Conservation (phyloP, 2,797 vertebrate species). For the Onychomys torridus region DNA sequence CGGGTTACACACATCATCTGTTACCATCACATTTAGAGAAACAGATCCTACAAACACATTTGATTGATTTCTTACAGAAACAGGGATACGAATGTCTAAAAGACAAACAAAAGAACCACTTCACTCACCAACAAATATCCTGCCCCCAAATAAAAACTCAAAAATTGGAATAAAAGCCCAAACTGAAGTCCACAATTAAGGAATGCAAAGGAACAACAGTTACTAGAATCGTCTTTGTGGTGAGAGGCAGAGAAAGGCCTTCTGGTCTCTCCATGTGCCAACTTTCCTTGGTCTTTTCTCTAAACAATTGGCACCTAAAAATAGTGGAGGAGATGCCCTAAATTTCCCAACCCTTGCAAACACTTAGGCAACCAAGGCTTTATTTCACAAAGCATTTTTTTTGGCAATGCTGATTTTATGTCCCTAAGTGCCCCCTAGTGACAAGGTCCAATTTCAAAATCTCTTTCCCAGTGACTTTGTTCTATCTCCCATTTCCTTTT, state of each 20-base stretch:
- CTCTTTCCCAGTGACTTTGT: conserved; percentile 65
- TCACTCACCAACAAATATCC: too few species aligned
- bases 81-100: neutral
- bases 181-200: neutral
- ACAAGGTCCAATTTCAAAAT: conserved; percentile 79
- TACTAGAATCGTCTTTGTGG: neutral
- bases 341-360: conserved; percentile 20
- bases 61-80: conserved; percentile 51
- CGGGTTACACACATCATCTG: neutral
- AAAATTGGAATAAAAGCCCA: neutral
- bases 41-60: conserved; percentile 10
- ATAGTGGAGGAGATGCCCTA: neutral
- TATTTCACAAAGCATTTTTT: conserved; percentile 61
- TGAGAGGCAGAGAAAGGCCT: neutral
- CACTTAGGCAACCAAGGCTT: conserved; percentile 33
- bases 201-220: neutral
- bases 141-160: neutral
- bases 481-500: conserved; percentile 49
- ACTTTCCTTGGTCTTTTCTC: neutral
- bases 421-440: conserved; percentile 89
- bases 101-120: neutral
- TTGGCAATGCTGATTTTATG: conserved; percentile 80
- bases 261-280: neutral
- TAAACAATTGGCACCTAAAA: neutral
- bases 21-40: conserved; percentile 20